Base-by-base conservation (phyloP, 2,797 vertebrate genomes). In the Pangasius mekongensis region DNA sequence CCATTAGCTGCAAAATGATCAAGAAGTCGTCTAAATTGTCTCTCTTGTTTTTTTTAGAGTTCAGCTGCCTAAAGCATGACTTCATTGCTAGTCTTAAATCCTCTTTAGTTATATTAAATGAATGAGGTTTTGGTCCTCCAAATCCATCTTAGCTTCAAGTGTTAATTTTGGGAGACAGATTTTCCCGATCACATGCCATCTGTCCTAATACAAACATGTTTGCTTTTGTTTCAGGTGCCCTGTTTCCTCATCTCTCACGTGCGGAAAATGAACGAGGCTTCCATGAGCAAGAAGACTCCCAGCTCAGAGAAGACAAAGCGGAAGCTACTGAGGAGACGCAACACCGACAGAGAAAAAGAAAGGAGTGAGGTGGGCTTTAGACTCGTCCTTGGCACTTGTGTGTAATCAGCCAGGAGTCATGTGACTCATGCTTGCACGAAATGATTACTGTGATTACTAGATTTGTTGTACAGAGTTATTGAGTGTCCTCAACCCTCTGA, bases 231-330 rank as follows among this genome's bases (percentile, higher is more conserved):
- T 76, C 90, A 99, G 98, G 97, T 99, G 3, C 98, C 98, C 0
- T 97, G 94, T 84, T 99, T 99, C 92, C 93, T 99, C 89, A 95
- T 99, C 92, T 94, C 96, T 39, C 98, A 99, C 87, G 96, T 99
- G 77, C 96, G 98, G 93, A 98, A 97, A 93, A 96, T 99, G 97
- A 98, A 98, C 66, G 97, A 98, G 89, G 96, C 95, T 69, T 92
- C 96, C 0, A 93, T 95, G 92, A 95, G 94, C 89, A 97, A 96
- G 94, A 98, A 94, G 64, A 95, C 96, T 33, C 93, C 95, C 0
- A 92, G 94, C 87, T 96, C 97, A 60, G 95, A 94, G 74, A 97
- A 95, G 88, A 96, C 96, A 5, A 95, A 95, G 73, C 97, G 93
- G 91, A 96, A 95, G 84, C 94, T 98, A 30, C 94, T 98, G 87